A percentile compares a stretch with the other conserved stretches of the same genome.
Conservation (phyloP, 2,888 invertebrate genomes). For the Aphrophora alni region DNA sequence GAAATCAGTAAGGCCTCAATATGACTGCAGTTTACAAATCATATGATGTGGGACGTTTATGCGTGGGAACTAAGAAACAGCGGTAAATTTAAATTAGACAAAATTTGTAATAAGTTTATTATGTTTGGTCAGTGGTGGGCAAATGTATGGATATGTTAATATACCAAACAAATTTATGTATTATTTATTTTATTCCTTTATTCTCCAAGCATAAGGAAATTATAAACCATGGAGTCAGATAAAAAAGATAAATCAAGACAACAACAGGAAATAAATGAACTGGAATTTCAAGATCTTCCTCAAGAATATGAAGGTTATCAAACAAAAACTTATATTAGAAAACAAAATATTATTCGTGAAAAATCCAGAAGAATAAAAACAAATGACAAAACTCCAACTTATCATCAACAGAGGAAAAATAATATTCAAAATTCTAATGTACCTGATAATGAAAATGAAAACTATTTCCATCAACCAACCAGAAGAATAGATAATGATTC, state of each 20-base stretch:
- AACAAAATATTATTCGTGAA: background rate
- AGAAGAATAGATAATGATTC: background rate
- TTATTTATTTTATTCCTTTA: background rate
- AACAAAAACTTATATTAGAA: background rate
- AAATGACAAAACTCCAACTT: background rate
- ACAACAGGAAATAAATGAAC: background rate
- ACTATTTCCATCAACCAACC: background rate
- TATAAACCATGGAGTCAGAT: background rate
- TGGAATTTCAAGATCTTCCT: background rate
- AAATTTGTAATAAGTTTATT: background rate
- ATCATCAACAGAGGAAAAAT: background rate
- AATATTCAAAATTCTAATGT: background rate
- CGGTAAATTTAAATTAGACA: background rate
- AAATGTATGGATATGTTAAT: background rate
- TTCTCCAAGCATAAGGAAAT: background rate
- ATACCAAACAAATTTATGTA: background rate
- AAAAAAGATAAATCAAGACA: background rate
- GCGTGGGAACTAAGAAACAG: too few relatives aligned
- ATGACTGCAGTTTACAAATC: too few relatives aligned
- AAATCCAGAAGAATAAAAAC: background rate
- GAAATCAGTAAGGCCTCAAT: too few relatives aligned
- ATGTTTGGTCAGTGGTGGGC: background rate
- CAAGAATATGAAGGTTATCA: background rate
- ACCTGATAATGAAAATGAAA: background rate
- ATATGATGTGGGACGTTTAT: too few relatives aligned